Percentiles rank a stretch among this genome's conserved stretches.
phyloP scores from a whole-genome alignment of 1,140 invertebrate genomes.

The Potamilus streckersoni region DNA sequence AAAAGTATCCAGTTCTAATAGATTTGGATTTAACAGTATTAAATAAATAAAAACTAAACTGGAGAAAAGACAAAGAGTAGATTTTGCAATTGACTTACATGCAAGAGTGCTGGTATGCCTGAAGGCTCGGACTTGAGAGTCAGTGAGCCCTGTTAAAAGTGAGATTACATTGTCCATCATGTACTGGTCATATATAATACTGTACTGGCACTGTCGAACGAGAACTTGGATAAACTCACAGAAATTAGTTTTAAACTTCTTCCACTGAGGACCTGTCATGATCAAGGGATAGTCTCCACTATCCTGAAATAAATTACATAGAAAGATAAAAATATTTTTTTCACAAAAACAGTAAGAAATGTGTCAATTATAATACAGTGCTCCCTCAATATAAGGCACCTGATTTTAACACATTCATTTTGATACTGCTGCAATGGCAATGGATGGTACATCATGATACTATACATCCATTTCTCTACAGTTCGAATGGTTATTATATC shows the following conservation, averaged over 20 bases:
- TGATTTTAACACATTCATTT: too few species aligned
- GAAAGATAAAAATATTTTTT: background rate
- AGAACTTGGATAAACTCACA: slow-evolving; percentile 98
- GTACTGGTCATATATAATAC: slow-evolving; percentile 99
- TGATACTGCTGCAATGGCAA: too few species aligned
- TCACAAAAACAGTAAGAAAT: too few species aligned
- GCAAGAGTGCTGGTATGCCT: slow-evolving; percentile 98
- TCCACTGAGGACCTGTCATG: slow-evolving; percentile 96
- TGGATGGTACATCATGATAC: too few species aligned
- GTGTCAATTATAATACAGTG: too few species aligned
- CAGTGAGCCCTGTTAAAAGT: slow-evolving; percentile 94
- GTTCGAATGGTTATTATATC: too few species aligned
- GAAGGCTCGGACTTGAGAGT: slow-evolving; percentile 98
- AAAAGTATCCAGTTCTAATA: too few species aligned
- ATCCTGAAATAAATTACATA: slow-evolving; percentile 74
- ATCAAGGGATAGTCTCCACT: slow-evolving; percentile 99
- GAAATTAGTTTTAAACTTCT: slow-evolving; percentile 96
- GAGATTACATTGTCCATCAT: slow-evolving; percentile 99
- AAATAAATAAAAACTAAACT: too few species aligned
- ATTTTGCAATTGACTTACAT: slow-evolving; percentile 69
- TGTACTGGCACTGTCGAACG: slow-evolving; percentile 98
- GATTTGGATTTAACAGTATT: too few species aligned
- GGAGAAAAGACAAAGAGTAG: too few species aligned
- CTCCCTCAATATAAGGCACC: too few species aligned
- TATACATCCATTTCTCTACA: too few species aligned